Conservation (phyloP, 2,888 invertebrate species). For the Alloscopus bannaensis region DNA sequence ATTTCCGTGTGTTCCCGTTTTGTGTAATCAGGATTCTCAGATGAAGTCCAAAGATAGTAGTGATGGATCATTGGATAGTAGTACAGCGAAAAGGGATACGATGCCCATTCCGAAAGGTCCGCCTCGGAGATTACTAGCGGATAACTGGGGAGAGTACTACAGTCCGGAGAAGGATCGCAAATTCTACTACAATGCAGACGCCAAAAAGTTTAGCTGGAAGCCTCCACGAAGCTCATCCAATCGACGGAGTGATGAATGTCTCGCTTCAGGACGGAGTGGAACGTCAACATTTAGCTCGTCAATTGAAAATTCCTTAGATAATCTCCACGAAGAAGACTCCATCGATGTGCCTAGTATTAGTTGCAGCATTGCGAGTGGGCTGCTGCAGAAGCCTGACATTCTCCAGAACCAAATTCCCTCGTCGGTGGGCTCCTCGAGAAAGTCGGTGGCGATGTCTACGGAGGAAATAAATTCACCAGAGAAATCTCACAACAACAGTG, state of each 20-base stretch:
- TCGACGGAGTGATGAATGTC: constrained; percentile 67
- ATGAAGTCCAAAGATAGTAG: constrained; percentile 60
- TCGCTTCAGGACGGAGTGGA: constrained; percentile 61
- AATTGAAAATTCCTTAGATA: constrained; percentile 67
- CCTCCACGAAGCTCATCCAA: constrained; percentile 70
- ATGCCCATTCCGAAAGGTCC: constrained; percentile 52
- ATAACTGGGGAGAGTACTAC: constrained; percentile 72
- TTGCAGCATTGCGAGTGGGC: constrained; percentile 30
- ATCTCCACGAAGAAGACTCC: constrained; percentile 55
- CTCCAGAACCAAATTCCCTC: constrained; percentile 56
- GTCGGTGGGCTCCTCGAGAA: constrained; percentile 53
- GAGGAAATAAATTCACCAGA: constrained; percentile 46
- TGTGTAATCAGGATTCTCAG: constrained; percentile 28
- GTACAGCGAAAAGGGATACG: constrained; percentile 15
- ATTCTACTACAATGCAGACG: constrained; percentile 71
- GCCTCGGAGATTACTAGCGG: constrained; percentile 64
- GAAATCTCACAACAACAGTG: constrained; percentile 47
- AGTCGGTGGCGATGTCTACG: constrained; percentile 46
- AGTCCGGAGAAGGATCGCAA: constrained; percentile 63
- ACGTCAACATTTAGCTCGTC: constrained; percentile 66
- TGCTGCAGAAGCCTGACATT: constrained; percentile 48
- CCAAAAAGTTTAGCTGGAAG: constrained; percentile 71
- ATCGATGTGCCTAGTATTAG: constrained; percentile 49
- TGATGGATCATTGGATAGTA: constrained; percentile 58
- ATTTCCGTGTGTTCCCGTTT: constrained; percentile 25